phyloP scores from a whole-genome alignment of 2,888 invertebrate species.

The Cyrtodaria siliqua region DNA sequence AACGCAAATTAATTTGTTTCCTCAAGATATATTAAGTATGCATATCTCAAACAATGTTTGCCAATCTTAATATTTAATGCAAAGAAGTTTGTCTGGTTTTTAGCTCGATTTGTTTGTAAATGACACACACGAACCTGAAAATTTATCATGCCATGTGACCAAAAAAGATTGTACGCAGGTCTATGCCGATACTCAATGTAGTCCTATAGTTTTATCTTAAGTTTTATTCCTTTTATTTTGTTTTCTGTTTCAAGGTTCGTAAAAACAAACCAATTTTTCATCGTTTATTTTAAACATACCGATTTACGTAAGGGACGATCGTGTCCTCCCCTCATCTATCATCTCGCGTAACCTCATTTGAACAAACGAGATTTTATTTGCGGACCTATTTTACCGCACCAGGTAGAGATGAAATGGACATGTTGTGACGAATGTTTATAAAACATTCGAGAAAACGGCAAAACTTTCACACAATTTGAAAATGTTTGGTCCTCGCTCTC shows the following conservation, averaged over 20 bases:
- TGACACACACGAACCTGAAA: conserved; percentile 40
- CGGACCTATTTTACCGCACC: conserved; percentile 31
- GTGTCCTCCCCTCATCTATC: conserved; percentile 62
- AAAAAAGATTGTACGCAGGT: conserved; percentile 3
- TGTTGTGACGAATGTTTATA: conserved; percentile 61
- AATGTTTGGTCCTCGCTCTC: conserved; percentile 57
- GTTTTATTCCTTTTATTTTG: conserved; percentile 46
- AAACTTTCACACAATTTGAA: conserved; percentile 68
- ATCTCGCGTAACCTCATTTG: conserved; percentile 44
- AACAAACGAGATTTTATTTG: conserved; percentile 45
- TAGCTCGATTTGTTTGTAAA: conserved; percentile 51
- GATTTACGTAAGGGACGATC: conserved; percentile 39
- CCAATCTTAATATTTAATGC: conserved; percentile 57
- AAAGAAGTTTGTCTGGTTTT: conserved; percentile 58
- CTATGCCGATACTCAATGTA: background rate
- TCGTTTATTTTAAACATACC: conserved; percentile 45
- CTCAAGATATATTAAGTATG: conserved; percentile 57
- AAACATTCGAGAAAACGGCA: conserved; percentile 58
- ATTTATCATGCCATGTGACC: conserved; percentile 29
- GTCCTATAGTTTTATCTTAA: conserved; percentile 29
- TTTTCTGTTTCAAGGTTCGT: conserved; percentile 27
- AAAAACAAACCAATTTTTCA: conserved; percentile 60
- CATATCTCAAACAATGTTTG: conserved; percentile 63
- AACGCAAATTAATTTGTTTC: conserved; percentile 63
- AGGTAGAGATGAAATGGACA: conserved; percentile 53